These are phyloP conservation scores for Gryllus bimaculatus DNA, from an alignment of 1,140 invertebrate species.

Conservation along the genomic window DNA sequence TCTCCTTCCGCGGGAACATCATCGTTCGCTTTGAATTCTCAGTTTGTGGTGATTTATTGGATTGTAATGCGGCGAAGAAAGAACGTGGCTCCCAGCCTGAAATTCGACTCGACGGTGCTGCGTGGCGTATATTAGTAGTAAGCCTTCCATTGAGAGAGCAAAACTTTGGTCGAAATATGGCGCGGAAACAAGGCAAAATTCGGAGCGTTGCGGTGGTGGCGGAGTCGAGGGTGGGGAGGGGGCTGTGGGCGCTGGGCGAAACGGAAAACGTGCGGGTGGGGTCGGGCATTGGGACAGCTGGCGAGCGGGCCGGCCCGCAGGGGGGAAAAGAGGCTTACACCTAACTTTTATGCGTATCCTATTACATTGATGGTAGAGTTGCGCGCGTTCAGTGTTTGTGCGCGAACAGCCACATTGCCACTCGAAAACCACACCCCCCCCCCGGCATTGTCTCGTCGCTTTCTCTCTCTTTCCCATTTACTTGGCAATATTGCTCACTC, in stretches of 20 bases:
- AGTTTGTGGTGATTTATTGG: neutral
- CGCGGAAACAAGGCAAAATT: neutral
- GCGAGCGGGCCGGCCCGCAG: no score
- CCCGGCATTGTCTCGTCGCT: no score
- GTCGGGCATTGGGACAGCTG: no score
- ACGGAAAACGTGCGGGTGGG: no score
- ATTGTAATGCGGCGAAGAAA: conserved; percentile 4
- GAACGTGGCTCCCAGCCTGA: neutral
- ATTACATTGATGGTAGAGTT: neutral
- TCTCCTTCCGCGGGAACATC: neutral
- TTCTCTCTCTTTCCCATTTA: no score
- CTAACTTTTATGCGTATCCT: neutral
- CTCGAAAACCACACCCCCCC: no score
- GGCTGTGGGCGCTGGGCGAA: no score
- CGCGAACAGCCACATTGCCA: no score
- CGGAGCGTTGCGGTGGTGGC: no score
- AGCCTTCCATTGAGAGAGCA: neutral
- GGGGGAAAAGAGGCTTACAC: neutral
- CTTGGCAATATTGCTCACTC: no score
- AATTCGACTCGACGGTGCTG: neutral
- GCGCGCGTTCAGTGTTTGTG: no score
- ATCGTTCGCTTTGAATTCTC: neutral
- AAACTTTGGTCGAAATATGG: neutral
- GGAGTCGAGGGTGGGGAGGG: no score
- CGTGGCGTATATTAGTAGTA: neutral